These are phyloP conservation scores for Poecilia latipinna DNA, from an alignment of 2,113 vertebrate species.

Conservation along the genomic window DNA sequence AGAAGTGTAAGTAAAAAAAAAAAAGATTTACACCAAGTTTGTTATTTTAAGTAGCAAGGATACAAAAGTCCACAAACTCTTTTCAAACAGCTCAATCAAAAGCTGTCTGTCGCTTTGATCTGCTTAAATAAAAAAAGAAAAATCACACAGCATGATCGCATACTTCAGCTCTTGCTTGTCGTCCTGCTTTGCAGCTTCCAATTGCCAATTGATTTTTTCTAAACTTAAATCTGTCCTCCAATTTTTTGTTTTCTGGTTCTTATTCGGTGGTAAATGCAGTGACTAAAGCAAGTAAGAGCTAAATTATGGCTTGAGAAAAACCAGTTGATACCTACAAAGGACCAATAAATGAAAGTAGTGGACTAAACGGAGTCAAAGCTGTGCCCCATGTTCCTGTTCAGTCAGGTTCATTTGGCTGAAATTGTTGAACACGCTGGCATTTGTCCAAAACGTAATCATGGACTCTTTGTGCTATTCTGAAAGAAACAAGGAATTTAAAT, in stretches of 20 bases:
- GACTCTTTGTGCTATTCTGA: constrained; percentile 30
- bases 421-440: constrained; percentile 31
- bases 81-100: constrained; percentile 62
- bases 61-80: constrained; percentile 8
- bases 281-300: constrained; percentile 58
- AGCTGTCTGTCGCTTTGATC: constrained; percentile 66
- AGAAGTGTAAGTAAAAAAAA: background rate
- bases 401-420: constrained; percentile 36
- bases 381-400: constrained; percentile 41
- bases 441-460: constrained; percentile 28
- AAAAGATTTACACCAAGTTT: constrained; percentile 3
- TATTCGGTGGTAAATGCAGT: background rate
- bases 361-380: constrained; percentile 40
- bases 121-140: constrained; percentile 64
- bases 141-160: constrained; percentile 38
- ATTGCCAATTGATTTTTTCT: constrained; percentile 1
- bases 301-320: constrained; percentile 49
- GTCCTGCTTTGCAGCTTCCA: constrained; percentile 12
- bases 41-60: constrained; percentile 6
- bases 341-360: constrained; percentile 54
- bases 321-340: constrained; percentile 27
- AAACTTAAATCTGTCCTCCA: background rate
- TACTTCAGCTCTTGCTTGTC: constrained; percentile 69
- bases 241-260: background rate
- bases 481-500: constrained; percentile 46